Evolutionary conservation across 2,797 vertebrate species (phyloP), one percentile per base, ranked within the genome.

Genomic region (Sebastes itinus): DNA sequence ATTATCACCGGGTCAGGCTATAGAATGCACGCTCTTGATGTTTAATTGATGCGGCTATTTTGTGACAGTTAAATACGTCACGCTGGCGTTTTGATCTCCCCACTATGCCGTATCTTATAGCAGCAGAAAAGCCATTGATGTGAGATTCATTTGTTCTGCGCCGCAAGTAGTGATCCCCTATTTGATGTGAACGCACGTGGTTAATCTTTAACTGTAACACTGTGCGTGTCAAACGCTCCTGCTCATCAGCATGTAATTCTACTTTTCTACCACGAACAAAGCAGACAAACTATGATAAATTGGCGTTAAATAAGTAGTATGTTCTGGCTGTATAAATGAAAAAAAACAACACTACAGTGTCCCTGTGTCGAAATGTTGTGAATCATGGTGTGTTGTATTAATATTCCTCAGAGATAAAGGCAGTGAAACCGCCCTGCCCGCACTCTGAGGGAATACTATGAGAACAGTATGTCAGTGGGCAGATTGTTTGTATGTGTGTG

Each of bases 41-140:
- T 94, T 92, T 93, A 92, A 93, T 94, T 92, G 87, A 94, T 93
- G 87, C 75, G 72, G 80, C 85, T 77, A 87, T 90, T 92, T 90
- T 81, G 77, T 91, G 82, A 75, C 64, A 54, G 83, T 88, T 85
- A 86, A 83, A 85, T 42, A 83, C 66, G 73, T 88, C 84, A 88
- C 18, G 13, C 62, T 71, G 68, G 28, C 1, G 83, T 90, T 92
- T 92, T 93, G 91, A 94, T 94, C 88, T 91, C 66, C 1, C n/a
- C 67, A 78, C 67, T 63, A 68, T 56, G 66, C 75, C 70, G 67
- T 84, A 87, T 89, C 81, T 49, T 90, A 89, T 84, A 77, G 80
- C 75, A 60, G 76, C 66, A 62, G 42, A 62, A 56, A 56, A 80
- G 25, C 68, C 72, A 85, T 88, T 90, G 90, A 93, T 91, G 87